Conservation (phyloP, 1,140 invertebrate genomes). For the Apis cerana region DNA sequence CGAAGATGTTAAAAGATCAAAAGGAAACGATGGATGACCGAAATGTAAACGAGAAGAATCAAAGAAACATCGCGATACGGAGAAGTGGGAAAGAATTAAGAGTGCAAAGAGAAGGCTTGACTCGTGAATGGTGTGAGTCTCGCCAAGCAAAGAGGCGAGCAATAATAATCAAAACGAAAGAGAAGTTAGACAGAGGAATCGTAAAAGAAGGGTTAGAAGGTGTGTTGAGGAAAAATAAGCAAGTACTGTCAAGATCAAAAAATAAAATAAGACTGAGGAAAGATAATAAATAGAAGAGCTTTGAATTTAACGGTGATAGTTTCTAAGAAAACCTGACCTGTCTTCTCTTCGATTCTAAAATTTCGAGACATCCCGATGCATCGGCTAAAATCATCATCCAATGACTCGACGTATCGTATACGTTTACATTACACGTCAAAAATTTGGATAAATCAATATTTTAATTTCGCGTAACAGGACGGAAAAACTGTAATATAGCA, state of each 20-base stretch:
- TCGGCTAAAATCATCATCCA: no score
- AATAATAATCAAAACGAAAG: conserved; percentile 28
- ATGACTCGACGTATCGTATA: no score
- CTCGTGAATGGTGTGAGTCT: conserved; percentile 1
- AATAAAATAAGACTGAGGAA: neutral
- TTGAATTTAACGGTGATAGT: neutral
- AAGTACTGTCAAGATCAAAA: neutral
- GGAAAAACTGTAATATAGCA: no score
- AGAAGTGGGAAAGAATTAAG: neutral
- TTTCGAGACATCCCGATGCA: no score
- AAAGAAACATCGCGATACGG: neutral
- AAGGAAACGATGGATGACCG: neutral
- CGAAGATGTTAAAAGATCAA: neutral
- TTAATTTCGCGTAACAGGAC: no score
- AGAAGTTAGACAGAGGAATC: no score
- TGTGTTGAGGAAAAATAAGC: conserved; percentile 10
- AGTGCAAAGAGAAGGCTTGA: neutral
- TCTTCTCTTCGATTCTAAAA: no score
- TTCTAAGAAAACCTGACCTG: no score
- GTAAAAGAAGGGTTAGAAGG: neutral
- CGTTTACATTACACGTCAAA: no score
- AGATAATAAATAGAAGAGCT: conserved; percentile 1
- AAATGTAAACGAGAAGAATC: neutral
- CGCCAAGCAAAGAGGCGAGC: neutral
- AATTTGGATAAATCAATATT: no score